A percentile compares a stretch with the other conserved stretches of the same genome.
Evolutionary conservation across 1,140 invertebrate species (phyloP).

Genomic region (Drosophila nikananu): DNA sequence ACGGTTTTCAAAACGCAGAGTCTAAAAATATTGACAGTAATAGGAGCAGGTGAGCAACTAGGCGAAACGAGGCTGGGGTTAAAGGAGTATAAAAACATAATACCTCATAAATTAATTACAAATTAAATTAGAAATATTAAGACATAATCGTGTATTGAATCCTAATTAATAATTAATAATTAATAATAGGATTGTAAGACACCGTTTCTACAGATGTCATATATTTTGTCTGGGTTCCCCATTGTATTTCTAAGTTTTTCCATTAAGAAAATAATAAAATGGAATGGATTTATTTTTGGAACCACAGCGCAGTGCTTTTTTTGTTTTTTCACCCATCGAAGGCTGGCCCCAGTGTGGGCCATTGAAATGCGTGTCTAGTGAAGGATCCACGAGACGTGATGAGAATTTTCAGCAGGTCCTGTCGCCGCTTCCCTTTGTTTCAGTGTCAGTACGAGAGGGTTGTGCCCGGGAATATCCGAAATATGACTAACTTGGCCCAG

Average conservation of each 20-base stretch:
- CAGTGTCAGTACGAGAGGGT: conserved; percentile 16
- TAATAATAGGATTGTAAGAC: neutral
- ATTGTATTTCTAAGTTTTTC: neutral
- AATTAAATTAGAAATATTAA: neutral
- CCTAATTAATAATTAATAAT: too few relatives aligned
- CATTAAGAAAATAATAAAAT: conserved; percentile 8
- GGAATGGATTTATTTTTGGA: conserved; percentile 8
- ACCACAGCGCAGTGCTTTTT: conserved; percentile 1
- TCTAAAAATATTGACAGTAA: conserved; percentile 45
- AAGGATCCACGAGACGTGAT: conserved; percentile 79
- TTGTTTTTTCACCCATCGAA: conserved; percentile 5
- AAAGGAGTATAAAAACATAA: neutral
- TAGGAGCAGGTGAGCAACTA: conserved; percentile 15
- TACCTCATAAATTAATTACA: neutral
- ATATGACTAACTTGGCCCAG: conserved; percentile 51
- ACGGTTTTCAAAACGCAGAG: conserved; percentile 32
- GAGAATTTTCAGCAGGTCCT: conserved; percentile 62
- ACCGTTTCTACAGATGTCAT: neutral
- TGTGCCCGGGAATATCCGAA: conserved; percentile 51
- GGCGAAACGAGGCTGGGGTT: neutral
- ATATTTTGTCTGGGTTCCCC: neutral
- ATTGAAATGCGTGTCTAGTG: conserved; percentile 83
- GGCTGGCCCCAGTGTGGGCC: conserved; percentile 45
- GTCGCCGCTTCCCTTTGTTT: conserved; percentile 25
- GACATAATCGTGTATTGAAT: neutral